Evolutionary conservation across 1,140 invertebrate genomes (phyloP).

Genomic region (Matsumurasca onukii): DNA sequence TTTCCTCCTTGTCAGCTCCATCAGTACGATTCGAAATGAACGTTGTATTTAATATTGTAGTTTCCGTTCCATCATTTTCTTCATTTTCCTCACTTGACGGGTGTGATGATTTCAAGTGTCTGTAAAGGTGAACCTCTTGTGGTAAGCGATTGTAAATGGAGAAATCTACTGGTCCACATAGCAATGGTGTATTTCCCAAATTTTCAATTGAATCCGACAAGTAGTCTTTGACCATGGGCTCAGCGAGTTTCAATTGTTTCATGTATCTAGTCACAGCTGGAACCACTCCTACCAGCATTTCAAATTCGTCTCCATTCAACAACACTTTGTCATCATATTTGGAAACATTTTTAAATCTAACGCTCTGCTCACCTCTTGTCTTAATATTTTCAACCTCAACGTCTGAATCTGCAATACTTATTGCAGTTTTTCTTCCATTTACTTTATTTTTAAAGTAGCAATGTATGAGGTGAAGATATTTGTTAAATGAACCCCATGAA

Average conservation of each 20-base stretch:
- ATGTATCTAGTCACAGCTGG: background rate
- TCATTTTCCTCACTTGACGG: no score
- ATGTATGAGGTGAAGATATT: no score
- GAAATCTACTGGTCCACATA: background rate
- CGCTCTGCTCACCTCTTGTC: background rate
- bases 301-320: background rate
- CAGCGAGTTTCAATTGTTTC: background rate
- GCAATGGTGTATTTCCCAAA: background rate
- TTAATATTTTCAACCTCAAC: background rate
- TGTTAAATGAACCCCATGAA: background rate
- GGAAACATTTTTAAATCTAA: background rate
- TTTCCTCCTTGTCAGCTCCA: no score
- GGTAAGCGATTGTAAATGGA: background rate
- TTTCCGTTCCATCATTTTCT: no score
- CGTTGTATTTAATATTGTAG: no score
- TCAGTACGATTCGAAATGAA: no score
- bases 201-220: no score
- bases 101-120: no score
- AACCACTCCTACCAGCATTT: background rate
- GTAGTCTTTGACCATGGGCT: background rate
- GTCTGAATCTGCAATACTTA: background rate
- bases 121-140: background rate
- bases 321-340: background rate
- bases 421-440: background rate
- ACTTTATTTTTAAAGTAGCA: background rate